phyloP scores from a whole-genome alignment of 2,888 invertebrate genomes.

The Euzetes globulus region DNA sequence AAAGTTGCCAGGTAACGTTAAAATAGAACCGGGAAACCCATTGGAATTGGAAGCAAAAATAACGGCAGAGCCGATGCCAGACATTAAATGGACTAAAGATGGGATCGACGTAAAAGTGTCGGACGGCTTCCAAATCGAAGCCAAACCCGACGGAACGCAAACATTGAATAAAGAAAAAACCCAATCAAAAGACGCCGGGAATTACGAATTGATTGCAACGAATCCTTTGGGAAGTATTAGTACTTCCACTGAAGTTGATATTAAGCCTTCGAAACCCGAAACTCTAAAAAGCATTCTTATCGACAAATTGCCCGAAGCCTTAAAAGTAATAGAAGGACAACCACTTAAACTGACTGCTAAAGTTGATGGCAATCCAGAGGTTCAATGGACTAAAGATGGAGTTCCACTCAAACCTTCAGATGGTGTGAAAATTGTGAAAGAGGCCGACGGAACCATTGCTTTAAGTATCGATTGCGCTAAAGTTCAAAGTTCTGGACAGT shows the following conservation, averaged over 20 bases:
- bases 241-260: constrained; percentile 32
- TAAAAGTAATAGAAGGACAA: constrained; percentile 52
- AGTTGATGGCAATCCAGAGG: constrained; percentile 55
- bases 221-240: constrained; percentile 42
- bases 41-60: constrained; percentile 67
- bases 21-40: constrained; percentile 60
- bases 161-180: constrained; percentile 55
- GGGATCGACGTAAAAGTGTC: not conserved
- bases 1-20: constrained; percentile 54
- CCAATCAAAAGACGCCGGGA: constrained; percentile 66
- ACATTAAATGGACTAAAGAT: constrained; percentile 62
- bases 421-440: constrained; percentile 43
- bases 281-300: constrained; percentile 23
- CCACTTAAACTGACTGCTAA: constrained; percentile 72
- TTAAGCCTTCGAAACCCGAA: not conserved
- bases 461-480: constrained; percentile 49
- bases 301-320: constrained; percentile 16
- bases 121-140: constrained; percentile 50
- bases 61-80: constrained; percentile 86
- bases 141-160: constrained; percentile 66
- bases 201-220: constrained; percentile 58
- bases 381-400: constrained; percentile 60
- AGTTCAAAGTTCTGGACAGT: constrained; percentile 70
- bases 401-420: constrained; percentile 34
- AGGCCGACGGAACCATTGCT: constrained; percentile 54